Evolutionary conservation across 2,797 vertebrate genomes (phyloP), one percentile per base, ranked within the genome.

Genomic region (Smutsia temminckii): DNA sequence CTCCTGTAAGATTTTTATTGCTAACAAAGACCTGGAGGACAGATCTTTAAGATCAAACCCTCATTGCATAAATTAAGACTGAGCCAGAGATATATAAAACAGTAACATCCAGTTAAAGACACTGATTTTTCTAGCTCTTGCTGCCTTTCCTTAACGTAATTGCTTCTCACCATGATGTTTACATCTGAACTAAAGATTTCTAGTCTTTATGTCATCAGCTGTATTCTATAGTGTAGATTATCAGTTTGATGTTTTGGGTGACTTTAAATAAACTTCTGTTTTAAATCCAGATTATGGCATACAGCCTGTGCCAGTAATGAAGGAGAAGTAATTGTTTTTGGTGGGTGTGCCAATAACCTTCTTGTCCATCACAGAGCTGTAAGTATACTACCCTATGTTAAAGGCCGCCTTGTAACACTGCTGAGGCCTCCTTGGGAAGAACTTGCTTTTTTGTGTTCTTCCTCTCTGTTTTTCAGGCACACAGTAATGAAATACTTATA

Each of bases 321-420:
- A 91, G 99, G 99, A n/a, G 99, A 99, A 97, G 99, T 99, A 80
- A 99, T 99, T 95, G 99, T 99, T 95, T 99, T 99, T 6, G 99
- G 99, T 87, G 99, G 99, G 27, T 99, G 99, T 91, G 99, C 99
- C 97, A 99, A 99, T 98, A 99, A 99, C 97, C 97, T 99, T 6
- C 98, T 99, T 57, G 99, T 99, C 90, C 99, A 99, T 59, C 99
- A 99, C 9, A 99, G 98, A 99, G 99, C 99, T 71, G 99, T 99
- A 98, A 99, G 99, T 98, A 92, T 27, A 10, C 18, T 34, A 69
- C 18, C 18, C 10, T 85, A 10, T 85, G 34, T 78, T 80, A 89
- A 69, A 89, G 84, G 68, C 46, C 53, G 57, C 61, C 84, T 80
- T 4, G 17, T 49, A 49, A 27, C 59, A 59, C 10, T 93, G 81